Base-by-base conservation (phyloP, 2,113 vertebrate species). In the Heterochromis multidens region DNA sequence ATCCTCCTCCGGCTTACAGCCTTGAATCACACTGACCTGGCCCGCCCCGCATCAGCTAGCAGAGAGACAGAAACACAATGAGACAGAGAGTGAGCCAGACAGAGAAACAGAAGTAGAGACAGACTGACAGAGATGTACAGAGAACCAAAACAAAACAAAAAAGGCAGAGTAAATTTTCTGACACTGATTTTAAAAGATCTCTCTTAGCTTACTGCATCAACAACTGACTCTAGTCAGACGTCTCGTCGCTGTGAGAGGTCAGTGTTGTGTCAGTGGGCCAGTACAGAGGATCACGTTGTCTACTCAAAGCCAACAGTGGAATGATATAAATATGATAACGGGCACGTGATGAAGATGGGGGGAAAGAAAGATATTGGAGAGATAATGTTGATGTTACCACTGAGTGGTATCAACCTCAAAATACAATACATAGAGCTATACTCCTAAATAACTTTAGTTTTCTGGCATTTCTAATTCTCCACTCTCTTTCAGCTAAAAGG, bases 1-100 rank as follows among this genome's bases (percentile, higher is more conserved):
- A 93, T 93, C 93, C 89, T 92, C 91, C 90, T 85, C 85, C 82
- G 56, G 92, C 93, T 93, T 93, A 93, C 84, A 87, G 89, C 79
- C 81, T 87, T 90, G 88, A 87, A 88, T 92, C 83, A 89, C 78
- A 77, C 56, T 89, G 86, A 91, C 90, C 89, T 33, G 77, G 79
- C 59, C 74, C 25, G 7, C 43, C 79, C 92, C 46, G 67, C 83
- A 78, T 86, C 86, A 82, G 74, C 60, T 16, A 78, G 72, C 81
- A 77, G 33, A 72, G 58, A 80, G 61, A 61, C 80, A 70, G 72
- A 81, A 49, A 81, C 81, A 83, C 54, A 89, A 84, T 76, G 81
- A 85, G 80, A 81, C 17, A 49, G 31, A 43, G 59, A 46, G 7
- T 74, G 65, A 62, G 77, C 62, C 33, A 63, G 82, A 72, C 81